Evolutionary conservation across 2,113 vertebrate species (phyloP).

Genomic region (Sander vitreus): DNA sequence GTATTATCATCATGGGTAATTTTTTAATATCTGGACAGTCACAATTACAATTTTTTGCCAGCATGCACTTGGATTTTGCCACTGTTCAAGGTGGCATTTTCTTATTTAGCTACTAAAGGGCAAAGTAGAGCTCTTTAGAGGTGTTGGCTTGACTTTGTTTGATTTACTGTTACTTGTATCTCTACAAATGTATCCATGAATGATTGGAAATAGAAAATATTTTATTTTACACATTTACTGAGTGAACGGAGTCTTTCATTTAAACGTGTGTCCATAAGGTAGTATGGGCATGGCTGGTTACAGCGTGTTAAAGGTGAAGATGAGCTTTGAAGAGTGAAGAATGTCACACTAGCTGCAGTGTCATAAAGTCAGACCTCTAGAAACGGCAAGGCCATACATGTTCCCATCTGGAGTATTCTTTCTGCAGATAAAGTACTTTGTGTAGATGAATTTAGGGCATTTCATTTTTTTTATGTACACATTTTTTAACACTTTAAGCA

Average conservation of each 20-base stretch:
- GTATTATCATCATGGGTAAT: constrained; percentile 82
- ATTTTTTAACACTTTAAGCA: background rate
- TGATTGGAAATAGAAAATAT: constrained; percentile 75
- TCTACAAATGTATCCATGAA: constrained; percentile 76
- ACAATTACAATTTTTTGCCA: constrained; percentile 82
- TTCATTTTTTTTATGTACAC: too few species aligned
- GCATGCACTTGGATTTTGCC: constrained; percentile 84
- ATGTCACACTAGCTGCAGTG: constrained; percentile 23
- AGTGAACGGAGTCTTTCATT: constrained; percentile 51
- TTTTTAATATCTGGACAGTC: constrained; percentile 84
- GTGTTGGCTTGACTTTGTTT: constrained; percentile 72
- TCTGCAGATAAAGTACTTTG: background rate
- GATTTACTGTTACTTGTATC: constrained; percentile 76
- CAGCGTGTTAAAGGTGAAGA: constrained; percentile 1
- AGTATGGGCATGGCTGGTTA: background rate
- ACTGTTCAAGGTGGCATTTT: constrained; percentile 69
- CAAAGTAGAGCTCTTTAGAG: constrained; percentile 60
- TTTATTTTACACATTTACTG: constrained; percentile 77
- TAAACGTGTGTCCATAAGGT: background rate
- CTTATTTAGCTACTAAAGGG: constrained; percentile 64
- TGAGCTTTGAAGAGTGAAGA: constrained; percentile 42
- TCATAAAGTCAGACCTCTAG: background rate
- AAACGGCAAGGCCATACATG: background rate
- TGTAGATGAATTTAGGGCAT: background rate
- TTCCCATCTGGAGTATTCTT: background rate